Evolutionary conservation across 2,797 vertebrate genomes (phyloP).

Genomic region (Falco concolor): DNA sequence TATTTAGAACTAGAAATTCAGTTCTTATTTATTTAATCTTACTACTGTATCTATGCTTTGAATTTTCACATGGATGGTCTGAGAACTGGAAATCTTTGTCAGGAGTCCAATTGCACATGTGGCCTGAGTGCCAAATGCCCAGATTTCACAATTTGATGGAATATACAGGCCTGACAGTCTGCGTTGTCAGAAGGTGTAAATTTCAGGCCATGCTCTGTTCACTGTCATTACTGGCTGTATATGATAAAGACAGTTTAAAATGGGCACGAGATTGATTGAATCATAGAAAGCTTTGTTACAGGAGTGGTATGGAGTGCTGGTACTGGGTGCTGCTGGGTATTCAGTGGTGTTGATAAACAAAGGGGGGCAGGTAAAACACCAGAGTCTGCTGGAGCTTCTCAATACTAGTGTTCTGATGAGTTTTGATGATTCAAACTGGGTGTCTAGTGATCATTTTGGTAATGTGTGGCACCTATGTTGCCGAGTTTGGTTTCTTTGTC

Average conservation of each 20-base stretch:
- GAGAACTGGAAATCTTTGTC: neutral
- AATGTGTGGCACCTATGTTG: neutral
- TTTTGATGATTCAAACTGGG: neutral
- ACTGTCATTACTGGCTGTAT: neutral
- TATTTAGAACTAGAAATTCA: neutral
- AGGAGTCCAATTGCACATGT: neutral
- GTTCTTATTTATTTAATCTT: neutral
- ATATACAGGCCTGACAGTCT: neutral
- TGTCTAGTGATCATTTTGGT: neutral
- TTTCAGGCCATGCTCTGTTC: neutral
- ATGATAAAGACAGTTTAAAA: neutral
- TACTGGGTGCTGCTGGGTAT: neutral
- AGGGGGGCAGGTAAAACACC: neutral
- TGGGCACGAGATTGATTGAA: neutral
- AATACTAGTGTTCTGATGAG: neutral
- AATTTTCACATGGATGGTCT: neutral
- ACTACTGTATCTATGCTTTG: neutral
- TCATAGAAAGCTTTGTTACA: neutral
- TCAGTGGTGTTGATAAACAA: neutral
- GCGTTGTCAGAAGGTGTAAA: neutral
- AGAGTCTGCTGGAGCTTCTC: neutral
- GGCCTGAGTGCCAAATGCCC: neutral
- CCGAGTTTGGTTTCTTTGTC: neutral
- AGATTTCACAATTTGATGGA: neutral
- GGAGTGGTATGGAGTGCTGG: neutral